These are phyloP conservation scores for Autographa pulchrina DNA, from an alignment of 2,888 invertebrate genomes.

Conservation along the genomic window DNA sequence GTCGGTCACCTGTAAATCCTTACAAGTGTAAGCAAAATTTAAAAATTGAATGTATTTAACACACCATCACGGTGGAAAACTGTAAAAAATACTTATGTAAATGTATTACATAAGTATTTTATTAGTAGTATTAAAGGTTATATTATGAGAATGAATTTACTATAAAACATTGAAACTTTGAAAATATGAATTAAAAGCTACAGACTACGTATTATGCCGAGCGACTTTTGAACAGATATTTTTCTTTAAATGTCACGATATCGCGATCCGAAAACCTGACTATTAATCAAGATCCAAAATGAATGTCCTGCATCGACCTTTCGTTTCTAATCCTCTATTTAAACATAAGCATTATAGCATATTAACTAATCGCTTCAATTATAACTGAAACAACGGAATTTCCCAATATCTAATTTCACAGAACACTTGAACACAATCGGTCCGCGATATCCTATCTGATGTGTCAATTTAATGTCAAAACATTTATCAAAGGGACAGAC, in stretches of 20 bases:
- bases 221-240: too few relatives aligned
- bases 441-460: conserved; percentile 26
- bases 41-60: too few relatives aligned
- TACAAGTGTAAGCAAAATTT: too few relatives aligned
- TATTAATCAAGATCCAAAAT: conserved; percentile 38
- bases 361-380: conserved; percentile 42
- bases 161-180: too few relatives aligned
- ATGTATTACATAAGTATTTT: too few relatives aligned
- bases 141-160: too few relatives aligned
- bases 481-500: conserved; percentile 54
- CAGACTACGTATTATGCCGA: too few relatives aligned
- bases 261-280: conserved; percentile 14
- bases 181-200: too few relatives aligned
- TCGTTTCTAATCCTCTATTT: conserved; percentile 25
- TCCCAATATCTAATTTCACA: conserved; percentile 37
- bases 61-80: too few relatives aligned
- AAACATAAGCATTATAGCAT: conserved; percentile 14
- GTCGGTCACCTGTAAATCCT: too few relatives aligned
- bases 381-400: conserved; percentile 42
- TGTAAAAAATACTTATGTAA: too few relatives aligned
- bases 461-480: conserved; percentile 43
- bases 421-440: conserved; percentile 31
- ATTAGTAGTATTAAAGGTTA: too few relatives aligned
- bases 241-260: conserved; percentile 30
- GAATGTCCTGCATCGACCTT: conserved; percentile 36